Conservation (phyloP, 2,113 vertebrate genomes). For the Hucho hucho region DNA sequence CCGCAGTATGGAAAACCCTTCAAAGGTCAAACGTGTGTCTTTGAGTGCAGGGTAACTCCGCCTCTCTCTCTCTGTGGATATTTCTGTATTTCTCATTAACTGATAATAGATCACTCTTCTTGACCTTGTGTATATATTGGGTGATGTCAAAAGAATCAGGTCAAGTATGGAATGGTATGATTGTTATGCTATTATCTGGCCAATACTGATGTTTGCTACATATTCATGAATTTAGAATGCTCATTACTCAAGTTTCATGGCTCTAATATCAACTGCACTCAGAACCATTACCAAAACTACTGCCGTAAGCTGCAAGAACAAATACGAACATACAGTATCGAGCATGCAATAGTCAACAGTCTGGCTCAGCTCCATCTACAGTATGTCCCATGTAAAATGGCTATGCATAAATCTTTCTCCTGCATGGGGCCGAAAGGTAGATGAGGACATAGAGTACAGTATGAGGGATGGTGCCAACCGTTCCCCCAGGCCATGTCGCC, state of each 20-base stretch:
- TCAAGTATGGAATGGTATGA: slow-evolving; percentile 16
- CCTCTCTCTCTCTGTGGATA: slow-evolving; percentile 51
- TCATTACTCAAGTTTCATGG: slow-evolving; percentile 4
- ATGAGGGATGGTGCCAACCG: slow-evolving; percentile 67
- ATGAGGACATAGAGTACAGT: slow-evolving; percentile 67
- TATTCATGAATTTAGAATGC: no score
- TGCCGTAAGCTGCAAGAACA: not conserved
- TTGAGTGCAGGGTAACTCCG: slow-evolving; percentile 57
- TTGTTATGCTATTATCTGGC: no score
- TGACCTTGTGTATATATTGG: slow-evolving; percentile 71
- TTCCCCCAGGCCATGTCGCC: slow-evolving; percentile 50
- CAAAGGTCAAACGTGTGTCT: slow-evolving; percentile 71
- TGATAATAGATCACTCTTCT: slow-evolving; percentile 71
- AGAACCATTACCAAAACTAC: not conserved
- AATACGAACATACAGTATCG: not conserved
- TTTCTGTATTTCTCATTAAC: slow-evolving; percentile 74
- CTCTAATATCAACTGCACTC: not conserved
- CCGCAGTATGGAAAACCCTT: slow-evolving; percentile 51
- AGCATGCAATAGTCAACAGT: not conserved
- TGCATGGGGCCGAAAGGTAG: slow-evolving; percentile 52
- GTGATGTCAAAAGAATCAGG: slow-evolving; percentile 64
- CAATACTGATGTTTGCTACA: no score
- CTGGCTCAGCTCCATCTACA: not conserved
- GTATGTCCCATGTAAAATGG: slow-evolving; percentile 15
- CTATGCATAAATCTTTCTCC: slow-evolving; percentile 48